Percentiles rank a stretch among this genome's conserved stretches.
phyloP scores from a whole-genome alignment of 2,888 invertebrate species.

The Rotaria socialis region DNA sequence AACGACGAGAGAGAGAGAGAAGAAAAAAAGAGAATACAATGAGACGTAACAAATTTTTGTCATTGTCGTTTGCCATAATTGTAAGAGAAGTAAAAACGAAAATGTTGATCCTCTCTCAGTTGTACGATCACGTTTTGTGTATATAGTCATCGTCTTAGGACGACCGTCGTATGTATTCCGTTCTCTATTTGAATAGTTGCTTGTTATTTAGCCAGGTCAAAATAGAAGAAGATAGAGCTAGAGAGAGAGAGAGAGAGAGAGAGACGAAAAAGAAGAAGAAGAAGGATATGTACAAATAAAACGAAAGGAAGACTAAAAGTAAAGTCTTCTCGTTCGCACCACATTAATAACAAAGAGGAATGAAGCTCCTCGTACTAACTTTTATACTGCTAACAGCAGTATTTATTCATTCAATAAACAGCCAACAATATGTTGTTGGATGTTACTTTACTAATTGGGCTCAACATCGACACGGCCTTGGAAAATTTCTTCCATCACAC shows the following conservation, averaged over 20 bases:
- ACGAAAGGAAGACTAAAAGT: neutral
- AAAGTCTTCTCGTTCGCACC: neutral
- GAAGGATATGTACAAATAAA: neutral
- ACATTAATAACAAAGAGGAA: neutral
- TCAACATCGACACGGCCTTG: slow-evolving; percentile 72
- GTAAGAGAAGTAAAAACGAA: neutral
- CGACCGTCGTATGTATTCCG: slow-evolving; percentile 7
- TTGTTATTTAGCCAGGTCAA: neutral
- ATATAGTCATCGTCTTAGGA: neutral
- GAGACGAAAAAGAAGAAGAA: no score
- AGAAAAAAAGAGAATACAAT: neutral
- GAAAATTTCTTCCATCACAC: slow-evolving; percentile 73
- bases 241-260: neutral
- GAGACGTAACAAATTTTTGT: neutral
- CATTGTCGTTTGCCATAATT: slow-evolving; percentile 14
- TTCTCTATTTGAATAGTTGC: slow-evolving; percentile 4
- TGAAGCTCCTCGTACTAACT: neutral
- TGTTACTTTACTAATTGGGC: slow-evolving; percentile 75
- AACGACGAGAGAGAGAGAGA: neutral
- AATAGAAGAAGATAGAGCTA: neutral
- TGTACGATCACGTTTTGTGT: slow-evolving; percentile 26
- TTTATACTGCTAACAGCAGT: neutral
- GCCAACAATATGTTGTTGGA: slow-evolving; percentile 27
- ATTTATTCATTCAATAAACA: neutral
- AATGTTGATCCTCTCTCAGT: slow-evolving; percentile 26